These are phyloP conservation scores for Mythimna lalbum DNA, from an alignment of 2,888 invertebrate species.

Conservation along the genomic window DNA sequence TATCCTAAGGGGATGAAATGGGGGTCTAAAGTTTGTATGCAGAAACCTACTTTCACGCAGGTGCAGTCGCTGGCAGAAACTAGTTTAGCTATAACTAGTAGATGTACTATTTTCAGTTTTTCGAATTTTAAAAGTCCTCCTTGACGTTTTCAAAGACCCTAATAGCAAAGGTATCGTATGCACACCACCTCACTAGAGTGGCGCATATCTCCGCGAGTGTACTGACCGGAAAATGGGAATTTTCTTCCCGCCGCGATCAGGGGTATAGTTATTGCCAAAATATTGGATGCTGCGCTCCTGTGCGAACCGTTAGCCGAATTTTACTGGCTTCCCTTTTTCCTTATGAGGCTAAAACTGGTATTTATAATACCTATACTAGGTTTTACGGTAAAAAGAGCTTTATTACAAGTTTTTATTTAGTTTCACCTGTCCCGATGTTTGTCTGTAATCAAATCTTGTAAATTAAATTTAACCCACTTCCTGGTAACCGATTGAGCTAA, in stretches of 20 bases:
- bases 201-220: constrained; percentile 78
- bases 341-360: not conserved
- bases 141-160: not conserved
- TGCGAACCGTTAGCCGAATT: constrained; percentile 47
- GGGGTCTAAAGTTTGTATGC: too few species aligned
- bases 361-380: not conserved
- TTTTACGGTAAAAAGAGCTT: not conserved
- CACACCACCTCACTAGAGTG: constrained; percentile 57
- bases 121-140: not conserved
- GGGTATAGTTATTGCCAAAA: constrained; percentile 62
- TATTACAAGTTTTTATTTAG: too few species aligned
- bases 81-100: too few species aligned
- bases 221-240: constrained; percentile 82
- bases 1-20: too few species aligned
- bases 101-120: too few species aligned
- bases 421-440: too few species aligned
- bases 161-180: constrained; percentile 17
- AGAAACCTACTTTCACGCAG: too few species aligned
- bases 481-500: too few species aligned
- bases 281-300: constrained; percentile 58
- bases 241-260: constrained; percentile 63
- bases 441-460: too few species aligned
- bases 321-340: constrained; percentile 44
- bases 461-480: too few species aligned
- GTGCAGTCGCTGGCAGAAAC: too few species aligned